Percentiles rank a stretch among this genome's conserved stretches.
phyloP scores from a whole-genome alignment of 2,888 invertebrate genomes.

The Diarsia dahlii region DNA sequence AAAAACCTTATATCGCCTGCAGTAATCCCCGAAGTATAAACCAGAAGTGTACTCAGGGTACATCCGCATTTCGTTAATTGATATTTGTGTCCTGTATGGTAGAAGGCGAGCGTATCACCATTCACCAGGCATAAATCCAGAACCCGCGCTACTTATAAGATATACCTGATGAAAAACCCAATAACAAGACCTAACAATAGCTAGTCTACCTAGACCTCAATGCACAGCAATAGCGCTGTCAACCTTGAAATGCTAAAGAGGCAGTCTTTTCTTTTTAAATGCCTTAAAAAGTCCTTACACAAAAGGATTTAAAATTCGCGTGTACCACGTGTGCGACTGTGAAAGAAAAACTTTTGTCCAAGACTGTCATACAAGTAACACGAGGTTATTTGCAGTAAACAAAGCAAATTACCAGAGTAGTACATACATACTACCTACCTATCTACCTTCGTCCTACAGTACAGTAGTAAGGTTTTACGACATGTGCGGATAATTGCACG shows the following conservation, averaged over 20 bases:
- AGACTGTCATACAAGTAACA: conserved; percentile 18
- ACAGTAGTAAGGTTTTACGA: conserved; percentile 46
- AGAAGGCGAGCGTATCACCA: neutral
- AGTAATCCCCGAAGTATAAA: too few species aligned
- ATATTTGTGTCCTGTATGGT: neutral
- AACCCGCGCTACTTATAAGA: neutral
- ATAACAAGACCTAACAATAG: too few species aligned
- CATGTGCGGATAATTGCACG: conserved; percentile 55
- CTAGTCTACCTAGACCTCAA: too few species aligned
- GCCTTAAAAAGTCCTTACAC: neutral
- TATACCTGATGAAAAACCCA: neutral
- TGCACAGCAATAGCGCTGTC: too few species aligned
- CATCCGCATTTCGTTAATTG: neutral
- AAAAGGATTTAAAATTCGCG: neutral
- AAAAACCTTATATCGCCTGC: neutral
- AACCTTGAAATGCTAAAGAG: neutral
- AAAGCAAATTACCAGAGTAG: conserved; percentile 18
- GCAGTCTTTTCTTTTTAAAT: neutral
- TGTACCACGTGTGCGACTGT: neutral
- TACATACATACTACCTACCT: neutral
- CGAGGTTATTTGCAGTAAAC: conserved; percentile 62
- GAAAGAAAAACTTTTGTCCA: neutral
- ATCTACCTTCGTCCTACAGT: neutral
- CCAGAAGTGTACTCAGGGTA: neutral
- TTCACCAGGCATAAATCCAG: neutral